Conservation (phyloP, 2,797 vertebrate genomes). For the Zalophus californianus region DNA sequence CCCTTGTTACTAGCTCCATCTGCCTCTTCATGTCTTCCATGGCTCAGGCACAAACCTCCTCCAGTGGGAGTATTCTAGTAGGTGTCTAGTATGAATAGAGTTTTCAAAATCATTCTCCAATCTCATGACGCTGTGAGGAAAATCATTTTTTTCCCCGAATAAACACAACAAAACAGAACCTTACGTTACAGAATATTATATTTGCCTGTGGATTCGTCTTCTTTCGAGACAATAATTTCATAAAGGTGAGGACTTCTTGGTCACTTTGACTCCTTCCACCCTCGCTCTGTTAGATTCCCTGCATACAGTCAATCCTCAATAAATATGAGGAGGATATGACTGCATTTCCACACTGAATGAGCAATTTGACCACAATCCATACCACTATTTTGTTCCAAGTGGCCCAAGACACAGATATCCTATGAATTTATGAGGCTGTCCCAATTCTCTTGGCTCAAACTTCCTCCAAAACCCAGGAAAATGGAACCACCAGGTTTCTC, state of each 20-base stretch:
- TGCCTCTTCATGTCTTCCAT: not conserved
- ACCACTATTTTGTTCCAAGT: not conserved
- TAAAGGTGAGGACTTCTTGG: not conserved
- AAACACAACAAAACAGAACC: not conserved
- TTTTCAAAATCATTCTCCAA: not conserved
- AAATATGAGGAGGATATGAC: not conserved
- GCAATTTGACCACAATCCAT: not conserved
- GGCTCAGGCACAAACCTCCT: not conserved
- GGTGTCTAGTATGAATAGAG: not conserved
- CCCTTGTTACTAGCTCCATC: not conserved
- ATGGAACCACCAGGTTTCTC: not conserved
- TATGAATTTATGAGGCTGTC: not conserved
- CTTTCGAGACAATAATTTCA: not conserved
- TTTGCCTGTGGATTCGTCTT: not conserved
- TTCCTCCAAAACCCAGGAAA: not conserved
- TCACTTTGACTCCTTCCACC: not conserved
- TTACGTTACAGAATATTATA: not conserved
- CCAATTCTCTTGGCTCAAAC: not conserved
- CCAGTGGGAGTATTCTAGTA: not conserved
- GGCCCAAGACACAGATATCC: not conserved
- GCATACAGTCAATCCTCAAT: not conserved
- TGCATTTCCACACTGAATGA: not conserved
- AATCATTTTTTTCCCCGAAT: not conserved
- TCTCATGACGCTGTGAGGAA: not conserved
- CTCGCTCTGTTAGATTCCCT: no score